Percentiles rank a stretch among this genome's conserved stretches.
These are phyloP conservation scores for Sipunculus nudus DNA, from an alignment of 2,888 invertebrate genomes.

Conservation along the genomic window DNA sequence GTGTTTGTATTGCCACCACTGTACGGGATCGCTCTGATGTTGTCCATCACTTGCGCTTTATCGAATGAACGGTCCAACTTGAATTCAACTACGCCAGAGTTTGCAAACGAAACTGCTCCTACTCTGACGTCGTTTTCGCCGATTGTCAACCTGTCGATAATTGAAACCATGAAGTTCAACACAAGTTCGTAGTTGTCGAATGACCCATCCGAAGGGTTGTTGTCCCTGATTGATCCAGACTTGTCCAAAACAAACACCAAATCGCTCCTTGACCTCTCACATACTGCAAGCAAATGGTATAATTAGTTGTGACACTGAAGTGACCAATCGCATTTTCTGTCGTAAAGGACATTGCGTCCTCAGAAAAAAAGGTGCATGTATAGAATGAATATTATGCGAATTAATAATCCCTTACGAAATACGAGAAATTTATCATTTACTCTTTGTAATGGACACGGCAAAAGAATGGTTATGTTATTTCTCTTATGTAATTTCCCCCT, in stretches of 20 bases:
- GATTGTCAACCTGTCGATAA: slow-evolving; percentile 12
- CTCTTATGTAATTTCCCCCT: too few species aligned
- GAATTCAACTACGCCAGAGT: slow-evolving; percentile 11
- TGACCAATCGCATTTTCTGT: too few species aligned
- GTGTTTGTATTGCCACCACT: slow-evolving; percentile 29
- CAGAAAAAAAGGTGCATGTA: too few species aligned
- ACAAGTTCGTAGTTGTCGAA: slow-evolving; percentile 12
- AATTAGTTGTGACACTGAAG: too few species aligned
- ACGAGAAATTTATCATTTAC: too few species aligned
- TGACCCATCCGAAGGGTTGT: not conserved
- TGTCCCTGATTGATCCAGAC: slow-evolving; percentile 21
- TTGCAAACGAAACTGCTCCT: slow-evolving; percentile 23
- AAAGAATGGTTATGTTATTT: too few species aligned
- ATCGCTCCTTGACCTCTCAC: slow-evolving; percentile 12
- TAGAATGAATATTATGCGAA: too few species aligned
- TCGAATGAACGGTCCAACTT: not conserved
- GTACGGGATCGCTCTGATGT: slow-evolving; percentile 18
- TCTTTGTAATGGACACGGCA: too few species aligned
- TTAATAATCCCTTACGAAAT: too few species aligned
- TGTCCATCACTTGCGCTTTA: not conserved
- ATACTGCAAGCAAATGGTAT: not conserved
- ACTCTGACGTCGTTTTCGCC: slow-evolving; percentile 11
- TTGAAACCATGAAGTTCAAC: slow-evolving; percentile 11
- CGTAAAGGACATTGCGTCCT: too few species aligned
- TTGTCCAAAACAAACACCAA: slow-evolving; percentile 20